These are phyloP conservation scores for Brevimyrus niger DNA, from an alignment of 2,113 vertebrate genomes.

Conservation along the genomic window DNA sequence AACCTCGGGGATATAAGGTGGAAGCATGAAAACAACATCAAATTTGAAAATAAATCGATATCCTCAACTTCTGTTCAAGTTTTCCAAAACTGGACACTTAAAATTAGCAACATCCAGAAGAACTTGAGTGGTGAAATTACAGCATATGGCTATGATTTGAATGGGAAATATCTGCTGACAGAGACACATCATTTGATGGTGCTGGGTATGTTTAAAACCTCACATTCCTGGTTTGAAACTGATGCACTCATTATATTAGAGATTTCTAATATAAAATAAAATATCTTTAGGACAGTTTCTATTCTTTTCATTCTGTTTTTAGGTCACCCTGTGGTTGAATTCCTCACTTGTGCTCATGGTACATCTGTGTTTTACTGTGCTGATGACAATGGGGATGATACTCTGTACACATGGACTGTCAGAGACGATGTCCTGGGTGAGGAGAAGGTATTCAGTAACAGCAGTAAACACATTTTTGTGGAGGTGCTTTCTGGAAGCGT, in stretches of 20 bases:
- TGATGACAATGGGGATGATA: not conserved
- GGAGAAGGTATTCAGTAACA: not conserved
- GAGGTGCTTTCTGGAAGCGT: not conserved
- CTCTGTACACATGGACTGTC: not conserved
- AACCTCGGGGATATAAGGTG: not conserved
- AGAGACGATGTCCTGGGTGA: not conserved
- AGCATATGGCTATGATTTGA: not conserved
- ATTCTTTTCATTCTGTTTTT: not conserved
- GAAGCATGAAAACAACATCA: not conserved
- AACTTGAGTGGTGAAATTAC: not conserved
- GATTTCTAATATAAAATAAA: too few species aligned
- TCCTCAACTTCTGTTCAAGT: not conserved
- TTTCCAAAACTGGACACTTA: not conserved
- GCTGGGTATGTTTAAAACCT: not conserved
- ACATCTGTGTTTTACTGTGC: not conserved
- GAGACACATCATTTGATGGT: not conserved
- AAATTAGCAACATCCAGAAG: not conserved
- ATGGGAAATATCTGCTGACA: accelerated
- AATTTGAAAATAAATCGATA: not conserved
- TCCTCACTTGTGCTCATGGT: not conserved
- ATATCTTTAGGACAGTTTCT: not conserved
- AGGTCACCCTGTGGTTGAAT: not conserved
- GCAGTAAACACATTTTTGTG: not conserved
- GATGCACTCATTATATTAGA: not conserved
- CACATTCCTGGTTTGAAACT: not conserved